A percentile compares a stretch with the other conserved stretches of the same genome.
Evolutionary conservation across 2,888 invertebrate genomes (phyloP).

Genomic region (Melipona bicolor): DNA sequence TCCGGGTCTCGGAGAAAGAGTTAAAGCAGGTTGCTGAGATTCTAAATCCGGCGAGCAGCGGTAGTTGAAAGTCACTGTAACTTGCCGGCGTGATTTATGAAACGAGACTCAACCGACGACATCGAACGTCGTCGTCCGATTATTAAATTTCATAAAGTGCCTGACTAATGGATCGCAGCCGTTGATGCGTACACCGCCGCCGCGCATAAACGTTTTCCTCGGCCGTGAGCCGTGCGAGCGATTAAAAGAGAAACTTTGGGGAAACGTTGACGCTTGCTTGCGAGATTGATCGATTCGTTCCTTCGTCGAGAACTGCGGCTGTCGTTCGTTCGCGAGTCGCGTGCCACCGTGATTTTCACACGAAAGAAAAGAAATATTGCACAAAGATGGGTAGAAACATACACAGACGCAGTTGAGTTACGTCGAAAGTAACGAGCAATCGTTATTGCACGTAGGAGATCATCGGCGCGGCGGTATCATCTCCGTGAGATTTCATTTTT

Average conservation of each 20-base stretch:
- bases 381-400: no score
- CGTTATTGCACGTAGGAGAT: neutral
- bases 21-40: neutral
- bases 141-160: conserved; percentile 14
- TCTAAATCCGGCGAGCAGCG: neutral
- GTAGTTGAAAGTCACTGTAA: conserved; percentile 13
- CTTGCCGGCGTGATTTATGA: conserved; percentile 15
- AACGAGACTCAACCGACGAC: neutral
- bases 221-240: neutral
- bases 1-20: neutral
- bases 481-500: conserved; percentile 14
- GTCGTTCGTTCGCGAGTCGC: neutral
- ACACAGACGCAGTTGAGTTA: neutral
- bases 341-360: neutral
- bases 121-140: neutral
- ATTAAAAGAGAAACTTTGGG: no score
- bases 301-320: neutral
- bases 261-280: no score
- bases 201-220: neutral
- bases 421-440: neutral
- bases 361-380: neutral
- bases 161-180: conserved; percentile 43
- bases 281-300: neutral
- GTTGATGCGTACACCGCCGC: neutral
- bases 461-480: neutral